Evolutionary conservation across 2,888 invertebrate species (phyloP), one percentile per base, ranked within the genome.

Genomic region (Prenolepis imparis): DNA sequence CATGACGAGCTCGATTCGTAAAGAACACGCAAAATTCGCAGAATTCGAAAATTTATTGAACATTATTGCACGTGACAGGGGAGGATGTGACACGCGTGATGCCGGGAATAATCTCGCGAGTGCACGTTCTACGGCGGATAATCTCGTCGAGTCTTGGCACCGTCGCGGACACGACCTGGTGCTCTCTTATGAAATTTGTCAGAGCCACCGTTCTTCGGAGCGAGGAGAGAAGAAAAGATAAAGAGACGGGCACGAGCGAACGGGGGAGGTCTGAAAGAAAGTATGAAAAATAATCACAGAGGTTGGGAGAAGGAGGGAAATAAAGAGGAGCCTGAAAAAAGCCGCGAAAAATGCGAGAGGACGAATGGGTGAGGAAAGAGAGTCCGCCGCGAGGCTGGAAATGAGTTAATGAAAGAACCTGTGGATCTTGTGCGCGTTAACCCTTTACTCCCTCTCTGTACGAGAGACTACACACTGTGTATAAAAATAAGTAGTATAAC

Each of bases 181-280:
- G n/a, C 5, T 36, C 44, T 75, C 52, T 83, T 72, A 73, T 85
- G 64, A 84, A 80, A 87, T 87, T 87, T 78, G 80, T 84, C 80
- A 64, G 72, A 59, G 67, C 52, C 63, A 28, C 28, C 72, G 57
- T 21, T 12, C 64, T 24, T 1, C 36, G 5, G 36, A 5, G 48
- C 57, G 61, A 39, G 12, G 2, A 28, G n/a, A 4, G 39, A 15
- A 24, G 55, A 21, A 24, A 32, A 44, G 4, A 8, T 6, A 32
- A 21, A 32, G 41, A 4, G 48, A 18, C 24, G 41, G 21, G 21
- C 12, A 15, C n/a, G 28, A 44, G 32, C 36, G 59, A 67, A 67
- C 18, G 48, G 52, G 48, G 36, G 12, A 39, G 61, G 28, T 8
- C n/a, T 32, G 28, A 32, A 74, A 32, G 44, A 63, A 63, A 32